Conservation (phyloP, 2,113 vertebrate genomes). For the Alosa alosa region DNA sequence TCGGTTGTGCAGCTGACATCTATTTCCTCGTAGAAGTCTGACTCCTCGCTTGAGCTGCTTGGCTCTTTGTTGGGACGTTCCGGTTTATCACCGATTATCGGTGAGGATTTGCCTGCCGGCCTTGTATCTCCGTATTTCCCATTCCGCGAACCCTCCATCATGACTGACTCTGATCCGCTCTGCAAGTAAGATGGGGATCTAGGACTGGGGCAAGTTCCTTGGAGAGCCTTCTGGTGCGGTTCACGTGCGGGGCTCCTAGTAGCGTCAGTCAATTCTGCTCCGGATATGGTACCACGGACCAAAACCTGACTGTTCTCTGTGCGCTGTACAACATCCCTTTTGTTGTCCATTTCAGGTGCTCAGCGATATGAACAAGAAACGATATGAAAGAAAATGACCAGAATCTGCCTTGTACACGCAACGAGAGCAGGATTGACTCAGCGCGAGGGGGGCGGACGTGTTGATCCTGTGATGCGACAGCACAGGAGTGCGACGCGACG, state of each 20-base stretch:
- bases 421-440: conserved; percentile 29
- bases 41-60: conserved; percentile 96
- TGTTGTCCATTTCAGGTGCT: conserved; percentile 82
- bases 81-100: conserved; percentile 61
- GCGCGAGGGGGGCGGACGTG: conserved; percentile 66
- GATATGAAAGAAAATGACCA: conserved; percentile 44
- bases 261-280: conserved; percentile 77
- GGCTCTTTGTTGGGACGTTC: conserved; percentile 81
- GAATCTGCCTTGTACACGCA: conserved; percentile 37
- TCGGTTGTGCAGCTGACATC: conserved; percentile 98
- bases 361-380: background rate
- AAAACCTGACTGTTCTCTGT: conserved; percentile 82
- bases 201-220: conserved; percentile 80
- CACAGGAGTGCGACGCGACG: conserved; percentile 79
- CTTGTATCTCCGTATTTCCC: conserved; percentile 77
- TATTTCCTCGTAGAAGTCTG: conserved; percentile 99
- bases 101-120: conserved; percentile 70
- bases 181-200: conserved; percentile 74
- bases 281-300: conserved; percentile 75
- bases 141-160: conserved; percentile 73
- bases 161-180: conserved; percentile 68
- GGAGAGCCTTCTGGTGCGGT: conserved; percentile 79
- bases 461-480: conserved; percentile 86
- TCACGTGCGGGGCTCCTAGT: conserved; percentile 76
- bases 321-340: conserved; percentile 89